Conservation (phyloP, 1,140 invertebrate species). For the Agrilus planipennis region DNA sequence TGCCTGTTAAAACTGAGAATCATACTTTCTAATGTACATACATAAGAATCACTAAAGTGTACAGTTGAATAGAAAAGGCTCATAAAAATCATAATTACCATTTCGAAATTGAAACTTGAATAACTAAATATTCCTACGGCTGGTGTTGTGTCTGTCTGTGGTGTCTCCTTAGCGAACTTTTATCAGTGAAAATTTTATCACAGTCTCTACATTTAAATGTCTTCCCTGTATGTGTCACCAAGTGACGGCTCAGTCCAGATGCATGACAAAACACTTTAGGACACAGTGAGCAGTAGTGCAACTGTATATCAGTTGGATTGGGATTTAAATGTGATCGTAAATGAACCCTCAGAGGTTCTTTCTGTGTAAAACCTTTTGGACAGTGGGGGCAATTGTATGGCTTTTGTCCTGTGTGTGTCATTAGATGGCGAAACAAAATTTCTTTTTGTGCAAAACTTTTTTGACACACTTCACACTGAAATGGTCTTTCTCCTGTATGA, state of each 20-base stretch:
- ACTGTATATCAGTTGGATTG: constrained; percentile 42
- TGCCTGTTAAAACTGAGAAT: too few species aligned
- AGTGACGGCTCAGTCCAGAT: constrained; percentile 56
- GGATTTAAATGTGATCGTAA: constrained; percentile 46
- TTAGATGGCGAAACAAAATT: constrained; percentile 68
- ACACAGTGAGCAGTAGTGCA: constrained; percentile 56
- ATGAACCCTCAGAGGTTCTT: constrained; percentile 51
- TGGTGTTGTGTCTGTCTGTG: constrained; percentile 25
- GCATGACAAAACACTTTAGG: constrained; percentile 55
- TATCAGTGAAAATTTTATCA: constrained; percentile 55
- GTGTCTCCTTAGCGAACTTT: constrained; percentile 54
- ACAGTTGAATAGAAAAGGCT: too few species aligned
- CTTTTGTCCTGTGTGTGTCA: constrained; percentile 75
- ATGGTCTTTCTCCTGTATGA: constrained; percentile 67
- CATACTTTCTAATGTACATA: too few species aligned
- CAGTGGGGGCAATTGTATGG: constrained; percentile 70
- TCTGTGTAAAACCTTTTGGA: constrained; percentile 59
- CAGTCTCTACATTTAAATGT: constrained; percentile 54
- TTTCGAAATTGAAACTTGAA: too few species aligned
- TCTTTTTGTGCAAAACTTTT: constrained; percentile 66
- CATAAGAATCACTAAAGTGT: too few species aligned
- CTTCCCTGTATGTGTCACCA: constrained; percentile 54
- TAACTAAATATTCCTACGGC: too few species aligned
- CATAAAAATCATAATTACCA: too few species aligned
- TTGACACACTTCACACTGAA: constrained; percentile 57